Base-by-base conservation (phyloP, 2,797 vertebrate species). In the Acipenser ruthenus region DNA sequence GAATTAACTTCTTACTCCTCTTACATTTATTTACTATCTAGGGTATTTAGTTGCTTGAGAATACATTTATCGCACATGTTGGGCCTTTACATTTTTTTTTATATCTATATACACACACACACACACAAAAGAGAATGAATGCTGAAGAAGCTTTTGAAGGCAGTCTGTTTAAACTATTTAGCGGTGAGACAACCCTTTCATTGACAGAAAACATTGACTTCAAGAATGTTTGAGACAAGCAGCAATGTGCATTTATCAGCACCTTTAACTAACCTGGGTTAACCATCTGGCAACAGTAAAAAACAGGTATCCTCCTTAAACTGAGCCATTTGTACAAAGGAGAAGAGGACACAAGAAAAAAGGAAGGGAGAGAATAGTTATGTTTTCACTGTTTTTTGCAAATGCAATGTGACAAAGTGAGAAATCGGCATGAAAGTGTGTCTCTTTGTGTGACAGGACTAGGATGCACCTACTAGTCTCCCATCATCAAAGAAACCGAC, bases 371-470 rank as follows among this genome's bases (percentile, higher is more conserved):
- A 78, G 82, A 89, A 84, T 88, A 86, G 85, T 88, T 87, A 80
- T 88, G 89, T 91, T 92, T 91, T 89, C 80, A 85, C 86, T 79
- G 85, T 90, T 95, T 94, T 92, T 88, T 86, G 82, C 83, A 91
- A 92, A 95, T 91, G 76, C 77, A 87, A 89, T 88, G 86, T 93
- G 94, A 95, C 94, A 89, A 84, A 74, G 81, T 87, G 88, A 88
- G 89, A 84, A 87, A 83, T 82, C 77, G 77, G 82, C 85, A 83
- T 81, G 86, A 82, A 87, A 86, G 84, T 83, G 81, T 74, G 72
- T 71, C 79, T 83, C 84, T 87, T 89, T 82, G 83, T 81, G 82
- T 82, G 85, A 82, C 75, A 80, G 80, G 72, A 87, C 79, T 73
- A 77, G 80, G 78, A 82, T 72, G 77, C 82, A 82, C 85, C 83